Evolutionary conservation across 2,113 vertebrate species (phyloP).

Genomic region (Oxyruncus cristatus): DNA sequence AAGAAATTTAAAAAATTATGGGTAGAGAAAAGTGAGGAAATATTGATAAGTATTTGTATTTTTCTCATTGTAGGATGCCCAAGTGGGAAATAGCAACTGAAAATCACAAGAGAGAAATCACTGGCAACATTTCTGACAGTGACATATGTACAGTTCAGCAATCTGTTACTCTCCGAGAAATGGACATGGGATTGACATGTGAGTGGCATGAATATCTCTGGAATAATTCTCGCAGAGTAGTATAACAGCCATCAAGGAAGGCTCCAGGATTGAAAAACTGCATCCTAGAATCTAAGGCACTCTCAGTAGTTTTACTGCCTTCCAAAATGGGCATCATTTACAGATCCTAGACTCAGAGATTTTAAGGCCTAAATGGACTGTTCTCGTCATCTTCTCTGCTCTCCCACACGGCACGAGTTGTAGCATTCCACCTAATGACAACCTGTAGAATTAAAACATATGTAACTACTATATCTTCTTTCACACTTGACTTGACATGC

Average conservation of each 20-base stretch:
- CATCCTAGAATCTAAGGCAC: background rate
- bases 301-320: background rate
- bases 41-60: background rate
- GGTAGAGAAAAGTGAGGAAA: background rate
- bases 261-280: background rate
- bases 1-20: background rate
- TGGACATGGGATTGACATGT: background rate
- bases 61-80: background rate
- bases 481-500: background rate
- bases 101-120: background rate
- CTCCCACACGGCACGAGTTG: background rate
- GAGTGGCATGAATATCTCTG: background rate
- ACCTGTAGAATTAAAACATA: background rate
- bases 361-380: background rate
- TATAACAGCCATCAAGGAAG: background rate
- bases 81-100: background rate
- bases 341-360: background rate
- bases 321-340: background rate
- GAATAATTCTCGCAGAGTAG: background rate
- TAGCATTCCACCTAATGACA: background rate
- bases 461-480: background rate
- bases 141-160: background rate
- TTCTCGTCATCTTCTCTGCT: background rate
- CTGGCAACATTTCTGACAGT: background rate
- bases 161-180: background rate